Base-by-base conservation (phyloP, 2,113 vertebrate species). In the Amphilophus citrinellus region DNA sequence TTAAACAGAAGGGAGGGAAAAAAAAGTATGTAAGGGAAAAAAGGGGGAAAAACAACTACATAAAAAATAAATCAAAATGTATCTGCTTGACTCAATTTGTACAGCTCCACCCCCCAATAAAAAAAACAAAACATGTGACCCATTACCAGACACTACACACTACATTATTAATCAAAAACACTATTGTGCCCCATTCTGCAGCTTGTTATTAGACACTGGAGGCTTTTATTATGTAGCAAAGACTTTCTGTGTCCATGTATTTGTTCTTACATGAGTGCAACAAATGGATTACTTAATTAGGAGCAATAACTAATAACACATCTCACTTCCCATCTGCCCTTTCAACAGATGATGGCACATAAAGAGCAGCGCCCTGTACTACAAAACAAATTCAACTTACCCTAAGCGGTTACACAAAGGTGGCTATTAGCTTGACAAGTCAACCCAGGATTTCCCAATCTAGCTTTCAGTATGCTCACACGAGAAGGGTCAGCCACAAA, bases 111-210 rank as follows among this genome's bases (percentile, higher is more conserved):
- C 58, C 76, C 65, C 18, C 39, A 79, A 63, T 6, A 27, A 18
- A 89, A 80, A 73, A 50, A 62, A 68, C 7, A 39, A 39, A 35
- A 7, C 6, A 35, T 7, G 83, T 71, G 79, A 86, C 73, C 79
- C 44, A 87, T 90, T 91, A 92, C 53, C n/a, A n/a, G 35, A 62
- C 44, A 42, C 39, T 39, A 65, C 20, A 27, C 13, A 7, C 20
- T 88, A 87, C 66, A 89, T 89, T 90, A 91, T 87, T 89, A 85
- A 90, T 84, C 18, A 61, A 27, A 22, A 83, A 66, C n/a, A 35
- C 27, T 7, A 30, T 17, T 61, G 53, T 27, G 32, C 35, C 13
- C 3, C 4, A 37, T 84, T 39, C 47, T 77, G 82, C 8, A 59
- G 44, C 35, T 71, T 13, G 61, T 60, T 24, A 76, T 58, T 32